Evolutionary conservation across 1,140 invertebrate genomes (phyloP).

Genomic region (Teleopsis dalmanni): DNA sequence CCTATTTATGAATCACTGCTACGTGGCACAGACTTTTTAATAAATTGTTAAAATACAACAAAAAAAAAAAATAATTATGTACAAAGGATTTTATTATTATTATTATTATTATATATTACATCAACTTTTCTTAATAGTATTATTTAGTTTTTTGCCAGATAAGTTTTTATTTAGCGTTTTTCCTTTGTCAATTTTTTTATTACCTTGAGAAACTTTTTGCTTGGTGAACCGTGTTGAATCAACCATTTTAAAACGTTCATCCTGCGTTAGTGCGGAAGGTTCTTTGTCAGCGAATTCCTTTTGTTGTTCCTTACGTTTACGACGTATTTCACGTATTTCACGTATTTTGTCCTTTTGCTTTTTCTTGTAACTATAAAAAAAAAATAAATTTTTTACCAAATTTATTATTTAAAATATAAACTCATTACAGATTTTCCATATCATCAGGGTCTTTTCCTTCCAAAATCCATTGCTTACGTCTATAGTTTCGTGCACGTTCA

Average conservation of each 20-base stretch:
- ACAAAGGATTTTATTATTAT: too few relatives aligned
- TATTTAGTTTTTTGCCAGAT: conserved; percentile 2
- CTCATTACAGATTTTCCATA: conserved; percentile 53
- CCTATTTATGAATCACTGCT: background rate
- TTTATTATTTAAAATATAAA: background rate
- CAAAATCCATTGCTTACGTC: conserved; percentile 77
- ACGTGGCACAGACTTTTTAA: too few relatives aligned
- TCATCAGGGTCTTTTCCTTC: conserved; percentile 75
- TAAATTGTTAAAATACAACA: too few relatives aligned
- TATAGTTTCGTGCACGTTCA: conserved; percentile 79
- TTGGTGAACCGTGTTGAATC: conserved; percentile 29
- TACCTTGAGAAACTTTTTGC: conserved; percentile 9
- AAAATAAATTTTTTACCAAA: background rate
- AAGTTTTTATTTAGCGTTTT: conserved; percentile 2
- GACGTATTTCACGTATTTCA: conserved; percentile 21
- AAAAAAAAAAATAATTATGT: too few relatives aligned
- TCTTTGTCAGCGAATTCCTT: conserved; percentile 14
- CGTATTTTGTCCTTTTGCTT: conserved; percentile 38
- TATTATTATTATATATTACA: too few relatives aligned
- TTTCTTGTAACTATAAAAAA: conserved; percentile 26
- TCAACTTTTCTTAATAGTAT: too few relatives aligned
- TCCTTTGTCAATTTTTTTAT: background rate
- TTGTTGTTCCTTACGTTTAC: conserved; percentile 26
- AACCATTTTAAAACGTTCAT: conserved; percentile 35
- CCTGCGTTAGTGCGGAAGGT: conserved; percentile 20